A percentile compares a stretch with the other conserved stretches of the same genome.
These are phyloP conservation scores for Phymanthus crucifer DNA, from an alignment of 92 coral and sea anemone genomes.

Conservation along the genomic window DNA sequence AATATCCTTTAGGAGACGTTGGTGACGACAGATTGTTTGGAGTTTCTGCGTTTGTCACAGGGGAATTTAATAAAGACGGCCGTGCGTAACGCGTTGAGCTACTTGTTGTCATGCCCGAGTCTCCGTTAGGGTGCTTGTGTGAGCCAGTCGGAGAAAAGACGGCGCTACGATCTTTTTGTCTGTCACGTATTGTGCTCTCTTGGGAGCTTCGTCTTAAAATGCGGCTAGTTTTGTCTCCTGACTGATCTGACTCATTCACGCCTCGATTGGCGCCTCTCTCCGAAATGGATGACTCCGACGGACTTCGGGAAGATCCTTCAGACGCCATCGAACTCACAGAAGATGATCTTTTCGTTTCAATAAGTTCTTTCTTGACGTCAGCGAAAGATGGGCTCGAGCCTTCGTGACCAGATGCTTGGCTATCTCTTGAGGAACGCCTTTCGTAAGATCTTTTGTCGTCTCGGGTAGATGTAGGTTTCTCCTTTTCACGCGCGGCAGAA, in stretches of 20 bases:
- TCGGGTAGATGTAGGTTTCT: not conserved
- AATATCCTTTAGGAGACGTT: constrained; percentile 17
- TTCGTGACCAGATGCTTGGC: not conserved
- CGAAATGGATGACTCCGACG: constrained; percentile 35
- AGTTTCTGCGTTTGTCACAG: not conserved
- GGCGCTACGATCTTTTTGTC: not conserved
- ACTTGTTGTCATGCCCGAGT: not conserved
- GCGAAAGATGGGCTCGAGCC: not conserved
- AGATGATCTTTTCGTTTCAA: constrained; percentile 7
- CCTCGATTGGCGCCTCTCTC: constrained; percentile 23
- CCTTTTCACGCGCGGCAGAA: constrained; percentile 14
- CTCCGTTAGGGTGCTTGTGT: not conserved
- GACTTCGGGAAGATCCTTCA: constrained; percentile 30
- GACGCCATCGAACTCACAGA: constrained; percentile 33
- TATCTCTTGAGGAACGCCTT: constrained; percentile 1
- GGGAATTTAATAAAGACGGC: not conserved
- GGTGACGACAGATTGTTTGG: not conserved
- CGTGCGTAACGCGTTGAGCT: not conserved
- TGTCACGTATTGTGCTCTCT: not conserved
- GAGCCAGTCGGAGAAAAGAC: not conserved
- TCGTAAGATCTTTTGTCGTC: constrained; percentile 1
- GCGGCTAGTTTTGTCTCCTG: not conserved
- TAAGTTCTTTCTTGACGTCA: constrained; percentile 24
- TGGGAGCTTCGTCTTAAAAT: constrained; percentile 1
- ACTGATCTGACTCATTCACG: not conserved